Conservation (phyloP, 2,888 invertebrate species). For the Tiliacea aurago region DNA sequence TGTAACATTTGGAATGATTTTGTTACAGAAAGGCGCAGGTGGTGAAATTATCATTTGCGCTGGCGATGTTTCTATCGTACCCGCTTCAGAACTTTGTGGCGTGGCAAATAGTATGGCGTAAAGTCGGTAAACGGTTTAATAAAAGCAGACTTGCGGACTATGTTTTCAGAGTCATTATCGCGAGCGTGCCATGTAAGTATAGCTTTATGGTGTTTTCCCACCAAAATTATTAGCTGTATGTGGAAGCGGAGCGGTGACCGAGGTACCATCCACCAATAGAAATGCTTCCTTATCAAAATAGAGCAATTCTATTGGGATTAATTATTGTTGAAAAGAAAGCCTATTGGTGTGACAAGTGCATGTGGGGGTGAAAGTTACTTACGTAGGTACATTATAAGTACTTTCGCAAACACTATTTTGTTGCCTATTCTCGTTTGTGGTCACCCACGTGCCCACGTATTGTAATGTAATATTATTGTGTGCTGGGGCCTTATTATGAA, state of each 20-base stretch:
- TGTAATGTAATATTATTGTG: too few species aligned
- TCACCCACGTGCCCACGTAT: too few species aligned
- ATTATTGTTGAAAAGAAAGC: not conserved
- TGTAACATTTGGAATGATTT: not conserved
- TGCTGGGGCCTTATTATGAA: too few species aligned
- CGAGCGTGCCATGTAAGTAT: slow-evolving; percentile 40
- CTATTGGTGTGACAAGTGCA: not conserved
- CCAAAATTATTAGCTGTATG: too few species aligned
- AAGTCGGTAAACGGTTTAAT: fast-evolving
- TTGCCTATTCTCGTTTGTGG: not conserved
- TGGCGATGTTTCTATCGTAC: slow-evolving; percentile 95
- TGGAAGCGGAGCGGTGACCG: too few species aligned
- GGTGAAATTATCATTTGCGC: slow-evolving; percentile 91
- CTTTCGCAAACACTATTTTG: not conserved
- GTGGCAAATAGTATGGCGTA: slow-evolving; percentile 93
- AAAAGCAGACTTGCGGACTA: not conserved
- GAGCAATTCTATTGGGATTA: not conserved
- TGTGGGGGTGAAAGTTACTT: not conserved
- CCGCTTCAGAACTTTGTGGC: slow-evolving; percentile 97
- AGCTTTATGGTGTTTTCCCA: not conserved
- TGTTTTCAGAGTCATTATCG: not conserved
- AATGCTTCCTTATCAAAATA: not conserved
- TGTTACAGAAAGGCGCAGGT: slow-evolving; percentile 91
- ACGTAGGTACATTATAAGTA: not conserved
- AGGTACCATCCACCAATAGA: not conserved